These are phyloP conservation scores for Plecotus auritus DNA, from an alignment of 2,113 vertebrate genomes.

Conservation along the genomic window DNA sequence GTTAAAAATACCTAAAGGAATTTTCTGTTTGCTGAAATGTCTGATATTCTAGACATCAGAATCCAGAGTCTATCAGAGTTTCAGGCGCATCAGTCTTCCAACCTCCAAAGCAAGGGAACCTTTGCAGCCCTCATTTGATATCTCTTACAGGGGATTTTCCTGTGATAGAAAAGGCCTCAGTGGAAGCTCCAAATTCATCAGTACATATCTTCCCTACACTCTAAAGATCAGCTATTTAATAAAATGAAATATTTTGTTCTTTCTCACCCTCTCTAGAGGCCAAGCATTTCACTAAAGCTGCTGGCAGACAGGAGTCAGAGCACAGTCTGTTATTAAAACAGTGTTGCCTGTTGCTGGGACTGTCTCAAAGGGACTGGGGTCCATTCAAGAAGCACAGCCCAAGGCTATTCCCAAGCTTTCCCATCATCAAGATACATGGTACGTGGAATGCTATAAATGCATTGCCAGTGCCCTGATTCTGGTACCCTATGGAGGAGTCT, in stretches of 20 bases:
- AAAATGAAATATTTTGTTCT: slow-evolving; percentile 53
- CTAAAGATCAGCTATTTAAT: slow-evolving; percentile 54
- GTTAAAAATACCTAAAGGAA: background rate
- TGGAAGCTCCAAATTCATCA: background rate
- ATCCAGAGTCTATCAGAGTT: background rate
- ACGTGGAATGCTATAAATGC: slow-evolving; percentile 52
- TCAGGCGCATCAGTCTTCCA: background rate
- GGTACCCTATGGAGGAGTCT: background rate
- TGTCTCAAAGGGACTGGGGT: slow-evolving; percentile 43
- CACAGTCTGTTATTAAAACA: slow-evolving; percentile 66
- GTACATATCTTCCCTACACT: background rate
- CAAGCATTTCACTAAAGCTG: slow-evolving; percentile 52
- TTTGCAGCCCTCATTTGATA: background rate
- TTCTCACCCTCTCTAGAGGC: slow-evolving; percentile 38
- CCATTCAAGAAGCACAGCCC: slow-evolving; percentile 65
- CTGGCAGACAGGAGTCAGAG: slow-evolving; percentile 66
- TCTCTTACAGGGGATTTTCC: background rate
- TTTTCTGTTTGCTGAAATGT: background rate
- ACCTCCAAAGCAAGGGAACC: background rate
- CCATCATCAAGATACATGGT: slow-evolving; percentile 64
- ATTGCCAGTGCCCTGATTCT: slow-evolving; percentile 33
- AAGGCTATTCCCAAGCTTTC: slow-evolving; percentile 59
- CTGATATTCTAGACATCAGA: background rate
- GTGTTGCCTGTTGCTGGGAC: slow-evolving; percentile 63
- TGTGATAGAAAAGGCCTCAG: background rate